Conservation (phyloP, 2,797 vertebrate species). For the Pteronotus mesoamericanus region DNA sequence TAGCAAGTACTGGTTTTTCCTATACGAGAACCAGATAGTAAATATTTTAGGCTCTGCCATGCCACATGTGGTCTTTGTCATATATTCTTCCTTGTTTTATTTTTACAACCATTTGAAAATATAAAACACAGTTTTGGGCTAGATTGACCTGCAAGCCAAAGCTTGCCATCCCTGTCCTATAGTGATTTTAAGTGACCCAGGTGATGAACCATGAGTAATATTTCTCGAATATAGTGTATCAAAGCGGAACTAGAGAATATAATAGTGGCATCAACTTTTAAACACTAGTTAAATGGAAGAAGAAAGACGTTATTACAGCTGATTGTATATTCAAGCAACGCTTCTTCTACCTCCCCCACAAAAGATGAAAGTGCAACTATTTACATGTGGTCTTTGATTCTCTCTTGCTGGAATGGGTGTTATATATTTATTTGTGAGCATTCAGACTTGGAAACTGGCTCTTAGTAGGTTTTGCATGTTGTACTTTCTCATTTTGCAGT, state of each 20-base stretch:
- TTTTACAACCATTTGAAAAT: not conserved
- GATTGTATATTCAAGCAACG: not conserved
- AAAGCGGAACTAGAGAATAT: not conserved
- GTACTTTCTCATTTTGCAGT: not conserved
- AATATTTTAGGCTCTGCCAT: not conserved
- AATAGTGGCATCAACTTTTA: not conserved
- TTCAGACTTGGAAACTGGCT: not conserved
- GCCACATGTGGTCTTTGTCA: not conserved
- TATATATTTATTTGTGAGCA: not conserved
- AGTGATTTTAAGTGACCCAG: not conserved
- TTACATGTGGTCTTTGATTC: not conserved
- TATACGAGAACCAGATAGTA: not conserved
- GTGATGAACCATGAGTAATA: not conserved
- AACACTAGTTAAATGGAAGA: not conserved
- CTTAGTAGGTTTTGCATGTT: not conserved
- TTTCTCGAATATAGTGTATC: not conserved
- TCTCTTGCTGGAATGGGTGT: not conserved
- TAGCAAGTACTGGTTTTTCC: not conserved
- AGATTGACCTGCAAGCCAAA: not conserved
- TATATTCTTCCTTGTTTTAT: not conserved
- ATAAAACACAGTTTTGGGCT: not conserved
- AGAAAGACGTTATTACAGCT: not conserved
- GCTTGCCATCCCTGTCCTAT: not conserved
- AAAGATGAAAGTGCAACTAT: not conserved
- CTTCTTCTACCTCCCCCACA: rapidly evolving